These are phyloP conservation scores for Monochamus alternatus DNA, from an alignment of 2,888 invertebrate species.

Conservation along the genomic window DNA sequence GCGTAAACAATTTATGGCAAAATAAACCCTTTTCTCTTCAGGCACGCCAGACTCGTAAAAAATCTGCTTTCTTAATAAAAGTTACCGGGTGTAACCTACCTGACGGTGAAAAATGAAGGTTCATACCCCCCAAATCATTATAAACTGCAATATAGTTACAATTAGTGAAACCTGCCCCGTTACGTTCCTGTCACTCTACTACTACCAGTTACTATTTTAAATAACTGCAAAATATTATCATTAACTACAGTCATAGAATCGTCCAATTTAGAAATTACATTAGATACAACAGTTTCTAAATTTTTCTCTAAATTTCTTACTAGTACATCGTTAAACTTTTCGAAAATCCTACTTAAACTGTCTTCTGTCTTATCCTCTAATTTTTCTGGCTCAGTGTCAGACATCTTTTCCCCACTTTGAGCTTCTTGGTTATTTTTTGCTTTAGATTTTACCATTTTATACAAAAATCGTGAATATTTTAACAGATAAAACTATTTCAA, in stretches of 20 bases:
- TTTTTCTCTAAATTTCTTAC: neutral
- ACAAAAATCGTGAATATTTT: no score
- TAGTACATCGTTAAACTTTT: neutral
- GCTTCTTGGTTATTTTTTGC: no score
- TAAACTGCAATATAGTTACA: slow-evolving; percentile 22
- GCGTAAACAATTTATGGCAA: slow-evolving; percentile 37
- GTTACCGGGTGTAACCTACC: slow-evolving; percentile 30
- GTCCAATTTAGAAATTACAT: no score
- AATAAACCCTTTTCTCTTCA: slow-evolving; percentile 29
- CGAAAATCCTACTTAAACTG: no score
- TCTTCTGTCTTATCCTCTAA: no score
- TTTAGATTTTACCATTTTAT: no score
- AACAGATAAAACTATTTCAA: no score
- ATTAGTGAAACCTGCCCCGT: neutral
- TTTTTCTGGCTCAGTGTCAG: no score
- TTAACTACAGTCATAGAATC: no score
- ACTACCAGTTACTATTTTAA: neutral
- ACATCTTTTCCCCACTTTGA: no score
- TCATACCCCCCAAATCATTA: slow-evolving; percentile 32
- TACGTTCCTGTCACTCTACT: neutral
- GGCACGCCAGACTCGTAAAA: slow-evolving; percentile 40
- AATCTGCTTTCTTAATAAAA: slow-evolving; percentile 40
- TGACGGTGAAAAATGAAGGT: slow-evolving; percentile 32
- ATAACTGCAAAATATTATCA: no score
- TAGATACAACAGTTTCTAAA: neutral